Base-by-base conservation (phyloP, 2,888 invertebrate genomes). In the Xestia xanthographa region DNA sequence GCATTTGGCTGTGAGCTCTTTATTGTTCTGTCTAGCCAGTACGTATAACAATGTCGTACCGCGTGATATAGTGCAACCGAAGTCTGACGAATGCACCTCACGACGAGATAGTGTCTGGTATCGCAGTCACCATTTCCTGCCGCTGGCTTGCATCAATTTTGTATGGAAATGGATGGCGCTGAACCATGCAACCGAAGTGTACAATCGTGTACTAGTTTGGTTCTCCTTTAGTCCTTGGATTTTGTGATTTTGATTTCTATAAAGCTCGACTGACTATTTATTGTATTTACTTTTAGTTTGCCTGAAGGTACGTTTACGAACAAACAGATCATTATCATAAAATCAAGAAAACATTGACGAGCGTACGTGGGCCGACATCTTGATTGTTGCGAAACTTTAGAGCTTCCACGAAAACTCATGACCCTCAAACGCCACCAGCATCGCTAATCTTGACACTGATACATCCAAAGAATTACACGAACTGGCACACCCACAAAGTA, bases 361-460 rank as follows among this genome's bases (percentile, higher is more conserved):
- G 77, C 88, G 88, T 90, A 92, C 92, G 92, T 92, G 88, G 90
- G 92, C 88, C 79, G 89, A 76, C 82, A 79, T 75, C 87, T 90
- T 79, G 88, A 87, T 89, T 88, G 89, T 93, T 92, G 92, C 91
- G 88, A 95, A 93, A 94, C 89, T 90, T 80, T 73, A 88, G 83
- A 90, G 88, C 88, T 92, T 92, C 92, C 89, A 91, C 88, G 92
- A 93, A 92, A 89, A 89, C 87, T 89, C 87, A 88, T 92, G 92
- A 92, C 92, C 93, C 92, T 90, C 74, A 89, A 87, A 92, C 92
- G 92, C 88, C 78, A 90, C 86, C 89, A 89, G 92, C 91, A 92
- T 93, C 79, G 84, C 86, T 93, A 93, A 94, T 94, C 91, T 92
- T 92, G 91, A 92, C 90, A 91, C 89, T 90, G 91, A 91, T 91